Conservation (phyloP, 64 coral and sea anemone genomes). For the Montipora sp. region DNA sequence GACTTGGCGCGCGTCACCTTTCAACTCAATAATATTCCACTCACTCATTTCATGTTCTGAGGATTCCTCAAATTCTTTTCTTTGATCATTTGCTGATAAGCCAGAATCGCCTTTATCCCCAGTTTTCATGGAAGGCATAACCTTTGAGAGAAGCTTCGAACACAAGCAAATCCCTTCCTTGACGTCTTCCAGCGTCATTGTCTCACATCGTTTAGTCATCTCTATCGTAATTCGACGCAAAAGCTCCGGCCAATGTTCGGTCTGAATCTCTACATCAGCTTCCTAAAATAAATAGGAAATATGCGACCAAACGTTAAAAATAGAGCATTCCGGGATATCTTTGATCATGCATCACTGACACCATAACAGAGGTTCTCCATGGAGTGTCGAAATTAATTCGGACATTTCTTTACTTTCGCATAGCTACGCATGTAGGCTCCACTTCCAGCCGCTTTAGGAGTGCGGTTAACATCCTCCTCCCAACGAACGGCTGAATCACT, state of each 20-base stretch:
- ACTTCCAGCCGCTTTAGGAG: too few species aligned
- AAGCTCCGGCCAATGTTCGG: conserved; percentile 94
- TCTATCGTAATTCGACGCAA: conserved; percentile 77
- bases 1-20: background rate
- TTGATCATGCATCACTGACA: too few species aligned
- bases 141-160: conserved; percentile 93
- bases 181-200: conserved; percentile 77
- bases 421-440: too few species aligned
- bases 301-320: background rate
- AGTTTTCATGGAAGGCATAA: conserved; percentile 90
- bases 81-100: background rate
- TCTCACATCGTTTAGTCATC: conserved; percentile 87
- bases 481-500: too few species aligned
- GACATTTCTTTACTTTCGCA: too few species aligned
- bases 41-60: conserved; percentile 41
- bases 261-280: conserved; percentile 90
- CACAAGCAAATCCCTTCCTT: conserved; percentile 86
- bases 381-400: too few species aligned
- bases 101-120: background rate
- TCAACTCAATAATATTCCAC: conserved; percentile 63
- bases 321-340: background rate
- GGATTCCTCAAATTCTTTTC: conserved; percentile 16
- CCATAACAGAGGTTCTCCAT: too few species aligned
- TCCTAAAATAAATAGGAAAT: conserved; percentile 58
- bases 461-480: too few species aligned